phyloP scores from a whole-genome alignment of 2,888 invertebrate genomes.

The Sarcophaga subvicina region DNA sequence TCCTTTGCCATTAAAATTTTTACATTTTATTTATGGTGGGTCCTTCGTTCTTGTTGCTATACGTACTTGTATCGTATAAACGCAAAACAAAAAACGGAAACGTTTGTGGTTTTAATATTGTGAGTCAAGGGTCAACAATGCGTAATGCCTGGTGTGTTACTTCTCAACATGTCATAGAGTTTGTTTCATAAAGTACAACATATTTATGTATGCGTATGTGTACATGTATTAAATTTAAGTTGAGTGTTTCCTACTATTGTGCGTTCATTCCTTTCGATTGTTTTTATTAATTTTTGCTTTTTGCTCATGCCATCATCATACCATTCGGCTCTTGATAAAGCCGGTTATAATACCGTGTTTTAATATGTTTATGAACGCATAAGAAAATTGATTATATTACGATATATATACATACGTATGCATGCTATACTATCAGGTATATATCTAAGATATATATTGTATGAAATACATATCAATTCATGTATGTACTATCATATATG shows the following conservation, averaged over 20 bases:
- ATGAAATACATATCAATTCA: no score
- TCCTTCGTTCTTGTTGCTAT: background rate
- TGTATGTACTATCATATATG: no score
- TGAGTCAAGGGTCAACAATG: constrained; percentile 54
- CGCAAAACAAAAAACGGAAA: constrained; percentile 48
- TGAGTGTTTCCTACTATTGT: constrained; percentile 20
- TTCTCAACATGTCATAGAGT: constrained; percentile 6
- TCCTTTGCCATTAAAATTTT: constrained; percentile 15
- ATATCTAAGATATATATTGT: no score
- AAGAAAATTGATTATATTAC: constrained; percentile 28
- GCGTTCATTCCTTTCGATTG: background rate
- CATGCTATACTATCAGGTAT: no score
- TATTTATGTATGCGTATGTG: background rate
- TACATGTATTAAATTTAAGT: constrained; percentile 22
- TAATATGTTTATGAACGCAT: constrained; percentile 25
- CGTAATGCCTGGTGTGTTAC: constrained; percentile 21
- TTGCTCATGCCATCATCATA: no score
- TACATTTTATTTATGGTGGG: constrained; percentile 17
- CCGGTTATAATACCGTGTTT: constrained; percentile 29
- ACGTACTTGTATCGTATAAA: constrained; percentile 22
- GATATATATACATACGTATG: background rate
- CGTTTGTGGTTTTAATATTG: constrained; percentile 51
- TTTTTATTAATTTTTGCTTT: no score
- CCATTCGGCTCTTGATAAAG: background rate
- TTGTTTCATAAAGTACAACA: background rate